Evolutionary conservation across 2,888 invertebrate species (phyloP), one percentile per base, ranked within the genome.

Genomic region (Philereme transversata): DNA sequence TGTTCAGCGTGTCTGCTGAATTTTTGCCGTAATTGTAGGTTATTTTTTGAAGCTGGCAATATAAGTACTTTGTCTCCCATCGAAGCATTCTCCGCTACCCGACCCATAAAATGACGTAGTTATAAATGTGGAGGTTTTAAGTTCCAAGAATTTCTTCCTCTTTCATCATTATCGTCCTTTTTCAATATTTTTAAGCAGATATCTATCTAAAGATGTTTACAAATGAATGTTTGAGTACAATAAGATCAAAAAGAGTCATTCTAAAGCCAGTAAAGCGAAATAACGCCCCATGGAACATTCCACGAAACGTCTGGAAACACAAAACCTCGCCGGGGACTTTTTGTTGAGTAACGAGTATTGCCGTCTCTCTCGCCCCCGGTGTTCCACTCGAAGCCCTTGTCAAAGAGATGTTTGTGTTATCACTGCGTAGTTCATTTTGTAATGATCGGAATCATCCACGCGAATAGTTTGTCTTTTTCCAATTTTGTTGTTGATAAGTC

Each of bases 381-480:
- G 82, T 83, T 83, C 78, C 74, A 73, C 7, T 38, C 75, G 76
- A 75, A 72, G 68, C 73, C 75, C 75, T 84, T 85, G 87, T 88
- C 87, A 88, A 86, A 75, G 83, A 83, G 81, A 84, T 83, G 83
- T 76, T 83, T 72, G 73, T 75, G 81, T 82, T 88, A 90, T 88
- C 90, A 84, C 84, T 90, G 88, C 90, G 90, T 77, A 90, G 80
- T 87, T 78, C 80, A 84, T 80, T 84, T 86, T 86, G 74, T 77
- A 82, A 69, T 80, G 84, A 84, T 81, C 84, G 74, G 74, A 86
- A 75, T 77, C 73, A 81, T 80, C 74, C 73, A 73, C 72, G 73
- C 73, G 76, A 77, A 78, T 79, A 80, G 77, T 76, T 71, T 69
- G 78, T 82, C 79, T 82, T 79, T 82, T 78, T 75, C 73, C 72